A percentile compares a stretch with the other conserved stretches of the same genome.
These are phyloP conservation scores for Sinocyclocheilus anshuiensis DNA, from an alignment of 2,113 vertebrate species.

Conservation along the genomic window DNA sequence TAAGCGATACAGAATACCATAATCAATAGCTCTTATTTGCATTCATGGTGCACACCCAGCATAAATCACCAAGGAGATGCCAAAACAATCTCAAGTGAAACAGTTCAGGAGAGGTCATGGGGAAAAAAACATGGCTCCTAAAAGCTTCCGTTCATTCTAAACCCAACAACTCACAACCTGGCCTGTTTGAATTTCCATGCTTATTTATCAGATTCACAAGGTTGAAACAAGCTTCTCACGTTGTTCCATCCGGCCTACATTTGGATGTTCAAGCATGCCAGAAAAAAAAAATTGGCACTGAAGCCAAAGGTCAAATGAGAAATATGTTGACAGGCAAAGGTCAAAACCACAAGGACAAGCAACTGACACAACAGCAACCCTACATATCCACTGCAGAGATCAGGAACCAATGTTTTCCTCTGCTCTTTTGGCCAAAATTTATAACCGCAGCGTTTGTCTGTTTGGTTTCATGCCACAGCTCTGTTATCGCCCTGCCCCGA, in stretches of 20 bases:
- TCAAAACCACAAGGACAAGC: slow-evolving; percentile 29
- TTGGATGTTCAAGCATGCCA: background rate
- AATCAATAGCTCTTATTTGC: slow-evolving; percentile 10
- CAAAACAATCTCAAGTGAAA: background rate
- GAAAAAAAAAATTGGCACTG: background rate
- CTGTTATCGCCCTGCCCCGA: slow-evolving; percentile 67
- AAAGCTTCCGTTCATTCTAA: slow-evolving; percentile 6
- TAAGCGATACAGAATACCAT: background rate
- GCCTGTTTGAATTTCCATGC: background rate
- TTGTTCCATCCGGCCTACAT: slow-evolving; percentile 1
- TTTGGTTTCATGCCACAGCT: slow-evolving; percentile 64
- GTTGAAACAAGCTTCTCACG: slow-evolving; percentile 31
- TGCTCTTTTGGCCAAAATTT: slow-evolving; percentile 54
- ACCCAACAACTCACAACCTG: slow-evolving; percentile 22
- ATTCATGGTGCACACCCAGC: background rate
- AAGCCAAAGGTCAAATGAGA: slow-evolving; percentile 7
- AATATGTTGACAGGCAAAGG: background rate
- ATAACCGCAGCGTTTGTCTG: slow-evolving; percentile 55
- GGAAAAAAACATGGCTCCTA: background rate
- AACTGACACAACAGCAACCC: slow-evolving; percentile 6
- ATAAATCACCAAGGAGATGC: slow-evolving; percentile 7
- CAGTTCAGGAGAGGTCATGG: slow-evolving; percentile 2
- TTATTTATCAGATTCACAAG: slow-evolving; percentile 43
- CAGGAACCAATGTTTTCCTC: slow-evolving; percentile 13
- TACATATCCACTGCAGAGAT: background rate